These are phyloP conservation scores for Cephus rjabovi DNA, from an alignment of 2,888 invertebrate genomes.

Conservation along the genomic window DNA sequence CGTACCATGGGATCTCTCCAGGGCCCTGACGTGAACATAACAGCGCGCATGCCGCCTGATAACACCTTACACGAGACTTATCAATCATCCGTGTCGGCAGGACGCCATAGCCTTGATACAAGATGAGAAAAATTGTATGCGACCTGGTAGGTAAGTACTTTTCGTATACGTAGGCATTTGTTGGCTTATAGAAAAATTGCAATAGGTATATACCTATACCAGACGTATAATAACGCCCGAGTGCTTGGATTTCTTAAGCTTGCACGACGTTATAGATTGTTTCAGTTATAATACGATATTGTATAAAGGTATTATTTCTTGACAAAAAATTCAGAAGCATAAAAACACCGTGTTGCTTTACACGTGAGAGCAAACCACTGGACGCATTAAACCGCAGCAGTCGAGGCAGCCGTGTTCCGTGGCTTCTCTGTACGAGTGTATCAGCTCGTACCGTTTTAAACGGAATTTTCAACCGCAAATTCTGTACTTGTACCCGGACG, in stretches of 20 bases:
- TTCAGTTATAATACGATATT: not conserved
- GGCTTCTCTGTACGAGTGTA: not conserved
- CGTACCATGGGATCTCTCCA: conserved; percentile 43
- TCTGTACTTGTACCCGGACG: not conserved
- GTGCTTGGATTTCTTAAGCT: not conserved
- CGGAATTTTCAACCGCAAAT: not conserved
- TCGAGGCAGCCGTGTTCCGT: not conserved
- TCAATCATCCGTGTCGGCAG: conserved; percentile 48
- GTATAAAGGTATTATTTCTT: not conserved
- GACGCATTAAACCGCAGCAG: not conserved
- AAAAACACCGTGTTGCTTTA: not conserved
- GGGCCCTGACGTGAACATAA: conserved; percentile 51
- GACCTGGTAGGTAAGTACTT: not conserved
- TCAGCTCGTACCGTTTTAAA: not conserved
- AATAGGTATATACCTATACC: not conserved
- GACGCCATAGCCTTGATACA: not conserved
- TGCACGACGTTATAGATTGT: not conserved
- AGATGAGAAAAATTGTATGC: not conserved
- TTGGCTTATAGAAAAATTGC: not conserved
- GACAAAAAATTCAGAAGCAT: not conserved
- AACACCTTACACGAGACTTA: conserved; percentile 50
- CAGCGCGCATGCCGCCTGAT: conserved; percentile 50
- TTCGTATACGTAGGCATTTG: not conserved
- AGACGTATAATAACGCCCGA: not conserved
- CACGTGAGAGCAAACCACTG: not conserved